Evolutionary conservation across 2,113 vertebrate species (phyloP).

Genomic region (Verasper variegatus): DNA sequence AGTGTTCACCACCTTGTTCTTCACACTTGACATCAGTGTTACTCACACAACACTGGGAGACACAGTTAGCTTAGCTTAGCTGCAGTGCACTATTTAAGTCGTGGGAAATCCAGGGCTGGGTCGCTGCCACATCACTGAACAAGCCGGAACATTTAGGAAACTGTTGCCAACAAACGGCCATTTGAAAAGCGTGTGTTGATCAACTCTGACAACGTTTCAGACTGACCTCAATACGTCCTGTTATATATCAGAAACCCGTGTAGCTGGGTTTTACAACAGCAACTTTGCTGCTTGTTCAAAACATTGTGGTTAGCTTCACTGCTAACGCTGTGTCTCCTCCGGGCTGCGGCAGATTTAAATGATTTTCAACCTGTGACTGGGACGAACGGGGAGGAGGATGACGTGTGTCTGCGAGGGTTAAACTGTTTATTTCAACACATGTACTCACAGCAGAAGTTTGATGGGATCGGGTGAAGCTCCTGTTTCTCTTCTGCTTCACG

Average conservation of each 20-base stretch:
- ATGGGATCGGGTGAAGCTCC: not conserved
- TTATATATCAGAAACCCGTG: not conserved
- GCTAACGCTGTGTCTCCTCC: conserved; percentile 4
- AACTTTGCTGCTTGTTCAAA: conserved; percentile 11
- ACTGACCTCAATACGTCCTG: accelerated
- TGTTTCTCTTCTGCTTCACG: conserved; percentile 48
- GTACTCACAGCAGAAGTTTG: conserved; percentile 48
- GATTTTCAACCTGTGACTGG: not conserved
- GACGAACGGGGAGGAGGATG: not conserved
- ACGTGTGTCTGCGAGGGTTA: not conserved
- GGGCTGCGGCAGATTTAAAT: not conserved
- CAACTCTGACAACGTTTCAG: not conserved
- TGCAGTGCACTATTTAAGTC: not conserved
- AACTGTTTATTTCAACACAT: not conserved
- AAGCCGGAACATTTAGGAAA: not conserved
- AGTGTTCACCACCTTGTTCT: not conserved
- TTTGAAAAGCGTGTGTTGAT: accelerated
- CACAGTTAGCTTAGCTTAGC: not conserved
- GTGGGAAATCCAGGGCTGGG: conserved; percentile 55
- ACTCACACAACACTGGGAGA: no score
- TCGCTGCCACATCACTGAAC: conserved; percentile 50
- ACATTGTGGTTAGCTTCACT: conserved; percentile 21
- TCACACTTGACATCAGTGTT: not conserved
- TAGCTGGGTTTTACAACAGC: not conserved
- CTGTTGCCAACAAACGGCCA: not conserved